phyloP scores from a whole-genome alignment of 2,113 vertebrate species.

The Myotis yumanensis region DNA sequence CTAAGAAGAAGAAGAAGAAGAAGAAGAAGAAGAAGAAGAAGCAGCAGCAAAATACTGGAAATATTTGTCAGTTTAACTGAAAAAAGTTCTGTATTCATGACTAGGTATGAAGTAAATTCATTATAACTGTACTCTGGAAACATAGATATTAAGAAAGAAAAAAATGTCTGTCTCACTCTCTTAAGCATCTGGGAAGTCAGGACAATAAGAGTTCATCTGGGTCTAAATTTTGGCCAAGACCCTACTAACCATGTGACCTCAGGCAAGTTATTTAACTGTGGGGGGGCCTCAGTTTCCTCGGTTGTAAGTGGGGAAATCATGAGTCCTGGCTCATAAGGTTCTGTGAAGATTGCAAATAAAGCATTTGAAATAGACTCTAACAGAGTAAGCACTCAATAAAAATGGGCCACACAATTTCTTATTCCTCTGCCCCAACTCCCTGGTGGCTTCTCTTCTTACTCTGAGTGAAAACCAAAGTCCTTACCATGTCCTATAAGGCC shows the following conservation, averaged over 20 bases:
- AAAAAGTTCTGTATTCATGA: slow-evolving; percentile 50
- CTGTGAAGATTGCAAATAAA: slow-evolving; percentile 41
- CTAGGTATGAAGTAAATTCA: slow-evolving; percentile 38
- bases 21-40: background rate
- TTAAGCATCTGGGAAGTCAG: background rate
- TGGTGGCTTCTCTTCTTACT: background rate
- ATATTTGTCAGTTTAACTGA: slow-evolving; percentile 55
- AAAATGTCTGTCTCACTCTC: background rate
- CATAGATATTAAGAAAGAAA: background rate
- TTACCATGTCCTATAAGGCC: background rate
- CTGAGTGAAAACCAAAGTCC: background rate
- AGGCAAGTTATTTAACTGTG: background rate
- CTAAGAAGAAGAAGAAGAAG: background rate
- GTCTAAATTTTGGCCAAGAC: background rate
- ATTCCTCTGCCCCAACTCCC: background rate
- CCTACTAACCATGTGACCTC: background rate
- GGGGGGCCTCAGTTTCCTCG: background rate
- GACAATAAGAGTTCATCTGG: background rate
- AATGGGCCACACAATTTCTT: background rate
- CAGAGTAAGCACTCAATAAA: background rate
- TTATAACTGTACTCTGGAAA: slow-evolving; percentile 40
- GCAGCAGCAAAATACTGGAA: slow-evolving; percentile 37
- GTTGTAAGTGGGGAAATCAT: background rate
- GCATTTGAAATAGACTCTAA: background rate
- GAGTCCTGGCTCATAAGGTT: background rate